phyloP scores from a whole-genome alignment of 2,113 vertebrate genomes.

The Brienomyrus brachyistius region DNA sequence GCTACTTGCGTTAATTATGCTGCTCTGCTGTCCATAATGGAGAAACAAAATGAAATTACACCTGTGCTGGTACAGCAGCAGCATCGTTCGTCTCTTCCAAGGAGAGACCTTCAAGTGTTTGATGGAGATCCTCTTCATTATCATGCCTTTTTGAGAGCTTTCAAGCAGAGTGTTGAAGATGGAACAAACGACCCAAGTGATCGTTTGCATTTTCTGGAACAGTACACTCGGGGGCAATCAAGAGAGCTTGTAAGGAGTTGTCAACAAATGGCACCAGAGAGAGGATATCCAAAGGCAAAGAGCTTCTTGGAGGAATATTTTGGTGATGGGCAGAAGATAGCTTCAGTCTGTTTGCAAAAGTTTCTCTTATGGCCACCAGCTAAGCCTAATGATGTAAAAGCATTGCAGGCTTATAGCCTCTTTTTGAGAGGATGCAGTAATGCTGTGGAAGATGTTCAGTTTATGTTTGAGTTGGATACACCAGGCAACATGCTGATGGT shows the following conservation, averaged over 20 bases:
- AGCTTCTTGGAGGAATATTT: conserved; percentile 8
- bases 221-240: conserved; percentile 21
- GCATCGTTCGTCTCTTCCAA: background rate
- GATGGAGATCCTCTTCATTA: conserved; percentile 19
- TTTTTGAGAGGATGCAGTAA: too few relatives aligned
- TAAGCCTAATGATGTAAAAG: background rate
- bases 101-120: conserved; percentile 12
- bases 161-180: conserved; percentile 23
- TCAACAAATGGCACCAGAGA: conserved; percentile 18
- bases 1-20: background rate
- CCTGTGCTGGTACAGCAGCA: too few relatives aligned
- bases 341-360: conserved; percentile 23
- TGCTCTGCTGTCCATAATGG: background rate
- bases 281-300: conserved; percentile 19
- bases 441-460: too few relatives aligned
- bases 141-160: conserved; percentile 22
- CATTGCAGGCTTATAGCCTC: too few relatives aligned
- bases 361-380: conserved; percentile 8
- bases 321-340: conserved; percentile 21
- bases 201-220: background rate
- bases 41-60: too few relatives aligned
- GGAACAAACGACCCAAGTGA: conserved; percentile 7
- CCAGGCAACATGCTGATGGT: too few relatives aligned
- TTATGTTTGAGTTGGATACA: too few relatives aligned
- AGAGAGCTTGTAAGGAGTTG: conserved; percentile 22